Percentiles rank a stretch among this genome's conserved stretches.
Evolutionary conservation across 2,797 vertebrate species (phyloP).

Genomic region (Decapterus maruadsi): DNA sequence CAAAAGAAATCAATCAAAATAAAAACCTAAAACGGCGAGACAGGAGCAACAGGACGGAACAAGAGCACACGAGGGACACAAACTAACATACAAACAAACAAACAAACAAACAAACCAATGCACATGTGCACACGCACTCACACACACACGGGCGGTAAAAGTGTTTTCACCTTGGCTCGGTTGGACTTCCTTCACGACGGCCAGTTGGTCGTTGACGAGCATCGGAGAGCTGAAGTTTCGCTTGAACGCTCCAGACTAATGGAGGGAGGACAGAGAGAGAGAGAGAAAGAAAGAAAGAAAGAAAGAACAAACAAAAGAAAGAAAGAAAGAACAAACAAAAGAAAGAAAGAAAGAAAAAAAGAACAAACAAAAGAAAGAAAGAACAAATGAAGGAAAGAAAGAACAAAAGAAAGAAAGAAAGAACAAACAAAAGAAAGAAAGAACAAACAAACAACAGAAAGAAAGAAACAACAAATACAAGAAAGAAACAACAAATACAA

Average conservation of each 20-base stretch:
- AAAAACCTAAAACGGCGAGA: conserved; percentile 36
- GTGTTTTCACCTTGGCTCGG: conserved; percentile 86
- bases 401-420: too few species aligned
- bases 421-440: too few species aligned
- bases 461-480: too few species aligned
- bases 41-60: conserved; percentile 61
- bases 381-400: too few species aligned
- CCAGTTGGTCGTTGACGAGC: conserved; percentile 87
- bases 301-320: too few species aligned
- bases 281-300: too few species aligned
- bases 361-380: too few species aligned
- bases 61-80: conserved; percentile 51
- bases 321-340: too few species aligned
- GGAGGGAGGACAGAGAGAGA: conserved; percentile 51
- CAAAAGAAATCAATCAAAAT: conserved; percentile 49
- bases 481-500: too few species aligned
- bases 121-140: conserved; percentile 22
- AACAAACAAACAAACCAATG: conserved; percentile 29
- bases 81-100: conserved; percentile 20
- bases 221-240: conserved; percentile 95
- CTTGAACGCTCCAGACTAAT: conserved; percentile 91
- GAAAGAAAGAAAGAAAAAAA: too few species aligned
- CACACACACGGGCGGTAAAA: neutral
- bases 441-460: too few species aligned
- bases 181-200: conserved; percentile 85